Evolutionary conservation across 64 coral and sea anemone species (phyloP), one percentile per base, ranked within the genome.

Genomic region (Pocillopora verrucosa): DNA sequence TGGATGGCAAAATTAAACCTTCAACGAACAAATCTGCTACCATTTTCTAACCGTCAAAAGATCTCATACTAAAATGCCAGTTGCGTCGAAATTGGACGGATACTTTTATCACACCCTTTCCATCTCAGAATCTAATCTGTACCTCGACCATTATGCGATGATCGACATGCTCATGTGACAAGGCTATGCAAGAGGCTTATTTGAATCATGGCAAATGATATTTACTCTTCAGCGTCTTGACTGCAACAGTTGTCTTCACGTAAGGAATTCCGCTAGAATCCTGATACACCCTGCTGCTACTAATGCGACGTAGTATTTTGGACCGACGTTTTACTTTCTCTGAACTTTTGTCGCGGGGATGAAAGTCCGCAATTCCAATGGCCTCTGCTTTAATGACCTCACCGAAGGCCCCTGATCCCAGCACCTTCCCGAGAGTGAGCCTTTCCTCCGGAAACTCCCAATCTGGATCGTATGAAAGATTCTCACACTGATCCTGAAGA

Each of bases 361-460:
- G 34, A 13, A 93, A 93, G 26, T 78, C 87, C 20, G 58, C 11
- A 19, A 93, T 93, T 30, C 91, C 91, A 10, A 83, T 65, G 16
- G 91, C 91, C 78, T 93, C 91, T 62, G 91, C 91, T 83, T 89
- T 88, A 10, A 93, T 60, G 12, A 93, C 86, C 25, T 82, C 77
- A 1, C 91, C 91, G 74, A 93, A 93, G 10, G 86, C 86, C 35
- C 91, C 91, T 62, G 77, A 65, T 37, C 86, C 91, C 5, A 93
- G 86, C 56, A 17, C 59, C 2, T 89, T 61, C 17, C 86, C 91
- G 16, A 93, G 91, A 58, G 76, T 76, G 26, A 93, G 78, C 70
- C 72, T 80, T 14, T 93, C 86, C 61, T 93, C 91, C n/a, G 90
- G 90, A n/a, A 92, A 92, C 73, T 92, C 90, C 83, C 83, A 92